These are phyloP conservation scores for Dolichallabes microphthalmus DNA, from an alignment of 2,113 vertebrate species.

Conservation along the genomic window DNA sequence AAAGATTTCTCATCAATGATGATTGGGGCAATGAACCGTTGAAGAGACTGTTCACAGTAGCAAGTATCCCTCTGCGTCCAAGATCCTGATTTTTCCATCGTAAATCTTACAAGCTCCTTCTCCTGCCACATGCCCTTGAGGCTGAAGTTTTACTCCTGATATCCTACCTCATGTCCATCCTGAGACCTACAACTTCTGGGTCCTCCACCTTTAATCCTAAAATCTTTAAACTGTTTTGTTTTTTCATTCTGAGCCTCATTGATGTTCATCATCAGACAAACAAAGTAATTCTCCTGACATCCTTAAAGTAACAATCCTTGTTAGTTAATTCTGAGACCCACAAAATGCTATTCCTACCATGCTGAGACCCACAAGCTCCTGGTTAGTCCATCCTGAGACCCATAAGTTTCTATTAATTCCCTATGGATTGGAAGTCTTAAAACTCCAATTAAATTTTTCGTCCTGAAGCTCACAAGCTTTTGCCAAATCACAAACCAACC, in stretches of 20 bases:
- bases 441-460: neutral
- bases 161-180: neutral
- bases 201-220: no score
- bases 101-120: neutral
- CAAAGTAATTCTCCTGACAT: no score
- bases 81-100: neutral
- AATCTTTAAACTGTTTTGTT: no score
- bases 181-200: no score
- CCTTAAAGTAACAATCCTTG: no score
- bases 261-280: no score
- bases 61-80: no score
- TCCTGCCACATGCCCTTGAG: neutral
- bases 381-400: neutral
- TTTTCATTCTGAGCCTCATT: no score
- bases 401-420: neutral
- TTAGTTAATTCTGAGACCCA: neutral
- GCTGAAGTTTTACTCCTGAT: no score
- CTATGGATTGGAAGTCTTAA: neutral
- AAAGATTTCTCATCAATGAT: no score
- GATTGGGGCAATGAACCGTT: no score
- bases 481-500: neutral
- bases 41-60: no score
- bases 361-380: neutral
- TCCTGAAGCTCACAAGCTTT: neutral
- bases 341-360: neutral